Evolutionary conservation across 2,113 vertebrate species (phyloP), one percentile per base, ranked within the genome.

Genomic region (Ifrita kowaldi): DNA sequence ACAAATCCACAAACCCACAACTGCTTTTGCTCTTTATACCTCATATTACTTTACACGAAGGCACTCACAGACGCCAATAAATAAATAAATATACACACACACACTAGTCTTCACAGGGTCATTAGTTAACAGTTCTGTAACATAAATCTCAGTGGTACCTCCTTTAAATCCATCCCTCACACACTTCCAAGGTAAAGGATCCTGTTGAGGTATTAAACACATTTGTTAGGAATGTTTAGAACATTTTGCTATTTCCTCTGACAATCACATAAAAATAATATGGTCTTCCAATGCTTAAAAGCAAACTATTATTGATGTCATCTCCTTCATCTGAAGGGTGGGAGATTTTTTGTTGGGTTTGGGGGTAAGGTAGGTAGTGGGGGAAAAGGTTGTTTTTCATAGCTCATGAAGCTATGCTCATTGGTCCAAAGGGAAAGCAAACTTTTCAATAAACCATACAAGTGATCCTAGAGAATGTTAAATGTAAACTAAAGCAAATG

Each of bases 61-160:
- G 21, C 8, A 62, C 6, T 41, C 28, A 67, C 11, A 56, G 41
- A 49, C 26, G n/a, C 63, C 5, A 65, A 62, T 28, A 20, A 27
- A 39, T 5, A 49, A 4, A 16, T 3, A 79, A 4, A 70, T 4
- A 50, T 2, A 57, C 4, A 53, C 1, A 67, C 4, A 65, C 4
- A 37, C 7, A 13, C 10, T 18, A 50, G 9, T 44, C 21, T 28
- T 33, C 21, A 56, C 9, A 32, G 19, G 7, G 27, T n/a, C 56
- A 56, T 35, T 69, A 50, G 33, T 41, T 59, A 81, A 52, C 17
- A 37, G 28, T 15, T 83, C 52, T 49, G 8, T 56, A 85, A 41
- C 42, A 68, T 5, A 42, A 46, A 39, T 42, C 17, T 67, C 30
- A 39, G 13, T 19, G 15, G 22, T 21, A 52, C 23, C 30, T 47